A percentile compares a stretch with the other conserved stretches of the same genome.
Evolutionary conservation across 2,797 vertebrate species (phyloP).

Genomic region (Pelodytes ibericus): DNA sequence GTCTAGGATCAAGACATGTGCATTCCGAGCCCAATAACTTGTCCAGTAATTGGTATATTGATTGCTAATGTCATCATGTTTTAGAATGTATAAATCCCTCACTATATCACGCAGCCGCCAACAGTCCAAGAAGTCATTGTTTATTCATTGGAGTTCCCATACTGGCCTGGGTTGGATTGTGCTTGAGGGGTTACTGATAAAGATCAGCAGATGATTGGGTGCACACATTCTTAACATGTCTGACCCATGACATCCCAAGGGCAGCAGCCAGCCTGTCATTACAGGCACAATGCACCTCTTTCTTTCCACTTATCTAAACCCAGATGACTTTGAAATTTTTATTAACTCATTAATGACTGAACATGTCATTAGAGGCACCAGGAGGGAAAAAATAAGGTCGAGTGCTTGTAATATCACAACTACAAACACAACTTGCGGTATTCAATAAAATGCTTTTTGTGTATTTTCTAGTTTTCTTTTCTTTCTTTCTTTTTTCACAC

Average conservation of each 20-base stretch:
- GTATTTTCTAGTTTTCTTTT: slow-evolving; percentile 21
- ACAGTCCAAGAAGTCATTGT: slow-evolving; percentile 92
- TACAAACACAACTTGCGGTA: background rate
- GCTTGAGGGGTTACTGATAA: slow-evolving; percentile 93
- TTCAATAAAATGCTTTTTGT: background rate
- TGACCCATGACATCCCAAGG: slow-evolving; percentile 97
- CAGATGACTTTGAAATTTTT: slow-evolving; percentile 97
- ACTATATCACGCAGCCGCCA: slow-evolving; percentile 80
- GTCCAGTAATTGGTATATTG: slow-evolving; percentile 92
- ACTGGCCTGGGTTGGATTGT: slow-evolving; percentile 89
- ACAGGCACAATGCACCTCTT: slow-evolving; percentile 92
- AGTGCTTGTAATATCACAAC: slow-evolving; percentile 27
- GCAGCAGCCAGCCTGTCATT: slow-evolving; percentile 91
- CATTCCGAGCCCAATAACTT: slow-evolving; percentile 86
- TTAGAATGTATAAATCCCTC: slow-evolving; percentile 83
- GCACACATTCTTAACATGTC: slow-evolving; percentile 99
- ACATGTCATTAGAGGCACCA: slow-evolving; percentile 85
- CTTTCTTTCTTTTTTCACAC: background rate
- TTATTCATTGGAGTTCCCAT: slow-evolving; percentile 94
- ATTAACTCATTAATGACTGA: slow-evolving; percentile 99
- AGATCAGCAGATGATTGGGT: slow-evolving; percentile 97
- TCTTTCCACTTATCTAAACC: slow-evolving; percentile 92
- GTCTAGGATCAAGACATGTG: slow-evolving; percentile 63
- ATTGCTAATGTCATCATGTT: slow-evolving; percentile 95
- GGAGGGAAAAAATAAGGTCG: slow-evolving; percentile 33